These are phyloP conservation scores for Cyaniris semiargus DNA, from an alignment of 2,888 invertebrate species.

Conservation along the genomic window DNA sequence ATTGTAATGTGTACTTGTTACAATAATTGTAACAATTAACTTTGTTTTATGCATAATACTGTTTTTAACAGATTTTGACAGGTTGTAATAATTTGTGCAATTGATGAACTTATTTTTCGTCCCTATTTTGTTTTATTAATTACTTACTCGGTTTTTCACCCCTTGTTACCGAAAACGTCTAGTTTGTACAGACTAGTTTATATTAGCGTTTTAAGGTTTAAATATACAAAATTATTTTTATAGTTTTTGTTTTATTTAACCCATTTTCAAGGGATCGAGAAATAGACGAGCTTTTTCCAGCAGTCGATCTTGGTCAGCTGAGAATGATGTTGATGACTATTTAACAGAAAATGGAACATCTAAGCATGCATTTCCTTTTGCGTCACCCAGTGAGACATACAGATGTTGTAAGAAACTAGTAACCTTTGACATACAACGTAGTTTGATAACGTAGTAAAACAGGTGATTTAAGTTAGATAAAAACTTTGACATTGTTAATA, in stretches of 20 bases:
- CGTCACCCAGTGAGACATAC: background rate
- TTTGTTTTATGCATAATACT: background rate
- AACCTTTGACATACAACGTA: background rate
- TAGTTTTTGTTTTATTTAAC: background rate
- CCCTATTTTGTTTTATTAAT: background rate
- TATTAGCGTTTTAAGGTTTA: background rate
- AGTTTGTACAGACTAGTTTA: background rate
- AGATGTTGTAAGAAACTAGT: background rate
- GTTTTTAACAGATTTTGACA: background rate
- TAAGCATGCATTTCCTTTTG: slow-evolving; percentile 5
- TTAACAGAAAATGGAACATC: background rate
- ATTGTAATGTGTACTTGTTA: background rate
- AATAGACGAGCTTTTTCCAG: background rate
- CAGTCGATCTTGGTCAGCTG: too few relatives aligned
- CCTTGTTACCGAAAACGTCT: background rate
- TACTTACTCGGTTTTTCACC: background rate
- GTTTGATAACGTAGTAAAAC: background rate
- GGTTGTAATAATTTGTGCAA: background rate
- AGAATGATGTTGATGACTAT: too few relatives aligned
- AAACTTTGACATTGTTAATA: background rate
- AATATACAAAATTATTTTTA: background rate
- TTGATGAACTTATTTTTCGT: background rate
- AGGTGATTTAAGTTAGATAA: background rate
- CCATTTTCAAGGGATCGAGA: background rate
- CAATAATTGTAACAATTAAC: background rate